Evolutionary conservation across 2,797 vertebrate genomes (phyloP), one percentile per base, ranked within the genome.

Genomic region (Coranthus polyacanthus): DNA sequence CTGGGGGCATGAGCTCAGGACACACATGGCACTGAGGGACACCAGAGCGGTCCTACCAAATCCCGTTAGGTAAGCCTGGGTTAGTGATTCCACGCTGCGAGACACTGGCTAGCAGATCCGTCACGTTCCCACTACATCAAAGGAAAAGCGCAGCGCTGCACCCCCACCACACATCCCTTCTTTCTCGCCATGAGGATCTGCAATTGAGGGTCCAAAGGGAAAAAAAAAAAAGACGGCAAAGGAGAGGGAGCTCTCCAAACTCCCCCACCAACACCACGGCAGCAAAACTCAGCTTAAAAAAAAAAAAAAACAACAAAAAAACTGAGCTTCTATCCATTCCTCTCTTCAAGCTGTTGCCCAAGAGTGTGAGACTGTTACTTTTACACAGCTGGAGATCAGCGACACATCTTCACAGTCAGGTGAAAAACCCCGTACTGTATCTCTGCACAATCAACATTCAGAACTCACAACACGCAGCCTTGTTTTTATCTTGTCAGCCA

Each of bases 61-160:
- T 94, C 92, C 91, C 84, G 86, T 94, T 94, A 93, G 92, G 92
- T 93, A 94, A 93, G 91, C 92, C 92, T 73, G 92, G 91, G 92
- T 92, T 94, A 92, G 92, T 90, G 90, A 93, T 94, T 94, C 92
- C 92, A 93, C 84, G 89, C 92, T 90, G 90, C 82, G 84, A 91
- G 89, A 92, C 87, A 88, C 81, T 82, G 86, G 89, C 90, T 80
- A 87, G 85, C 83, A 91, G 86, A 94, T 94, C 93, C 89, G 92
- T 94, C 93, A 94, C 92, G 88, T 93, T 89, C 88, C 83, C 83
- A 74, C 87, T 83, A 93, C 93, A 92, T 94, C 93, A 94, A 94
- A 94, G 92, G 79, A 70, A 50, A 78, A 89, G 79, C 60, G 72
- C 79, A 76, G 78, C 32, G 26, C 83, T 60, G 79, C 80, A 68